Evolutionary conservation across 2,888 invertebrate genomes (phyloP).

Genomic region (Bursaphelenchus okinawaensis): DNA sequence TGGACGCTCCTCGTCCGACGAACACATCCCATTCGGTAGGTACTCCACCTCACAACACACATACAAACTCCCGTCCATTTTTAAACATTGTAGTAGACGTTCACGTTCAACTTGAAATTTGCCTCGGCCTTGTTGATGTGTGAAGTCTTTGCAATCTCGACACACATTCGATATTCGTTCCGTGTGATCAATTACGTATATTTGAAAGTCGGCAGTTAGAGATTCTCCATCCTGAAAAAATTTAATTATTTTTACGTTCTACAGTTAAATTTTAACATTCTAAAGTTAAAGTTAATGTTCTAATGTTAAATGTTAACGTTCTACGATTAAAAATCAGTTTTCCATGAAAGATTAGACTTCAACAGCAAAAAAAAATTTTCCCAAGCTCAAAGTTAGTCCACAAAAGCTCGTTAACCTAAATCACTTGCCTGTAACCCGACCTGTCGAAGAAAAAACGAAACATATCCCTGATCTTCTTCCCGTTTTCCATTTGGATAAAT

Average conservation of each 20-base stretch:
- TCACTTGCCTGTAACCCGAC: constrained; percentile 37
- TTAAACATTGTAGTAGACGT: constrained; percentile 38
- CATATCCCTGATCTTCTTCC: constrained; percentile 49
- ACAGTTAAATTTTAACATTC: neutral
- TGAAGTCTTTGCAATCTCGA: constrained; percentile 55
- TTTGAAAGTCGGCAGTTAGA: constrained; percentile 56
- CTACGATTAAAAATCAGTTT: no score
- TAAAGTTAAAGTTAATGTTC: no score
- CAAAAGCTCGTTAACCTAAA: neutral
- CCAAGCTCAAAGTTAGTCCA: neutral
- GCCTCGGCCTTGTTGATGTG: constrained; percentile 54
- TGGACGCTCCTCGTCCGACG: neutral
- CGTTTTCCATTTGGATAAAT: constrained; percentile 56
- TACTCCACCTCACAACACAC: constrained; percentile 49
- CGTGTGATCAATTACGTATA: constrained; percentile 43
- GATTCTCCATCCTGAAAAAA: constrained; percentile 8
- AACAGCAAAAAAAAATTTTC: neutral
- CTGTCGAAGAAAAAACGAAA: constrained; percentile 53
- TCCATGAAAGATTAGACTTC: neutral
- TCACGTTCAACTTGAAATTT: constrained; percentile 46
- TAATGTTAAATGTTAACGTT: no score
- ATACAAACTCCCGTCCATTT: constrained; percentile 43
- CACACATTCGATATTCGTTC: constrained; percentile 46
- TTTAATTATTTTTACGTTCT: neutral
- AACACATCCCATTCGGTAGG: constrained; percentile 13